These are phyloP conservation scores for Caenorhabditis inopinata DNA, from an alignment of 1,140 invertebrate genomes.

Conservation along the genomic window DNA sequence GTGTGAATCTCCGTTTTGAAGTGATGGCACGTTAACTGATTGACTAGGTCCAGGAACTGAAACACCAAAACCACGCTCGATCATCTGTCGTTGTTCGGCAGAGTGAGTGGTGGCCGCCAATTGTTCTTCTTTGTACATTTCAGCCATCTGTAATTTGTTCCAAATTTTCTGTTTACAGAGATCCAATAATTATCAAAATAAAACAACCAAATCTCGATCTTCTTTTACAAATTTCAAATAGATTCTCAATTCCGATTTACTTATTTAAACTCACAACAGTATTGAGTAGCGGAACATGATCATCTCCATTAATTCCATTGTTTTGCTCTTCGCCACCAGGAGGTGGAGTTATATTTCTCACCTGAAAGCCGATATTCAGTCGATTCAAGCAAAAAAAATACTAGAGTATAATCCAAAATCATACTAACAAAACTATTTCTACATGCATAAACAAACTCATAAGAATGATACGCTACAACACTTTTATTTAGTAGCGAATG, in stretches of 20 bases:
- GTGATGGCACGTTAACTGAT: not conserved
- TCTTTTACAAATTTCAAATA: too few species aligned
- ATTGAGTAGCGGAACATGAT: not conserved
- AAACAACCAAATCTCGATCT: too few species aligned
- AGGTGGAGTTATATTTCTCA: not conserved
- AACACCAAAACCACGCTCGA: not conserved
- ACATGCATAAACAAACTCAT: too few species aligned
- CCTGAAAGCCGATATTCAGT: too few species aligned
- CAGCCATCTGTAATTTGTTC: not conserved
- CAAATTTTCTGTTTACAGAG: not conserved
- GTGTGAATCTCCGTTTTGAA: not conserved
- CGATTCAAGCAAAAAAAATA: too few species aligned
- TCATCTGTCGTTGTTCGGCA: not conserved
- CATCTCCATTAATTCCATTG: not conserved
- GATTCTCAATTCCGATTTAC: too few species aligned
- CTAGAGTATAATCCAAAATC: too few species aligned
- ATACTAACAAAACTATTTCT: too few species aligned
- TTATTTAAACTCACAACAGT: not conserved
- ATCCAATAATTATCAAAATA: too few species aligned
- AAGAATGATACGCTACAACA: too few species aligned
- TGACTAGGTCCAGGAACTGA: not conserved
- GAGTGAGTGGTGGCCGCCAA: not conserved
- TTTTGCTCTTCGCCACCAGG: not conserved
- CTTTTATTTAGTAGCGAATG: too few species aligned
- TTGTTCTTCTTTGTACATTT: slow-evolving; percentile 8